phyloP scores from a whole-genome alignment of 2,113 vertebrate genomes.

The Piliocolobus tephrosceles region DNA sequence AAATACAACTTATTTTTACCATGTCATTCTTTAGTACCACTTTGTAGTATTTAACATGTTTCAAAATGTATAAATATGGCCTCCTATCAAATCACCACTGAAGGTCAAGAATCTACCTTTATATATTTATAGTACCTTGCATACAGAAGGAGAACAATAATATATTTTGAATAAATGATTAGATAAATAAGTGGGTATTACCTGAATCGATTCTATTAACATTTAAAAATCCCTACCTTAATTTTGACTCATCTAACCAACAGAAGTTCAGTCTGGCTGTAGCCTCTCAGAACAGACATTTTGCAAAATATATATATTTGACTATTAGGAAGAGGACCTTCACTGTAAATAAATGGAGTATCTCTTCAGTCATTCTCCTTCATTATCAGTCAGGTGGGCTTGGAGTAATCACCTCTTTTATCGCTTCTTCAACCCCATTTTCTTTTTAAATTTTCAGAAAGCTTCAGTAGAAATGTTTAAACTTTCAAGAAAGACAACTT shows the following conservation, averaged over 20 bases:
- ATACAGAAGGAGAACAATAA: not conserved
- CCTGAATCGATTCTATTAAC: not conserved
- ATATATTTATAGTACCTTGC: not conserved
- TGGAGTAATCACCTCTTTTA: not conserved
- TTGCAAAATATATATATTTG: not conserved
- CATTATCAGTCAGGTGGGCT: rapidly evolving
- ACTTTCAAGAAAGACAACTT: not conserved
- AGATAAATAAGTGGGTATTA: not conserved
- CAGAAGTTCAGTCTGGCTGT: not conserved
- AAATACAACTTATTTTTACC: constrained; percentile 11
- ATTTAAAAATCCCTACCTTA: not conserved
- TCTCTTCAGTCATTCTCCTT: not conserved
- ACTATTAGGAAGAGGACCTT: not conserved
- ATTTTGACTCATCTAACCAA: not conserved
- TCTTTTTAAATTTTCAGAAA: not conserved
- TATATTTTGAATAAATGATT: constrained; percentile 9
- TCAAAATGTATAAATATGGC: not conserved
- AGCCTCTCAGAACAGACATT: not conserved
- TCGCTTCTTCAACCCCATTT: not conserved
- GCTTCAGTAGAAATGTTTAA: constrained; percentile 55
- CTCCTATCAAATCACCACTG: not conserved
- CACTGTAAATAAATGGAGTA: not conserved
- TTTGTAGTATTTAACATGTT: constrained; percentile 14
- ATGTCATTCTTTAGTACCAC: not conserved
- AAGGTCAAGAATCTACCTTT: not conserved